Percentiles rank a stretch among this genome's conserved stretches.
Evolutionary conservation across 2,888 invertebrate genomes (phyloP).

Genomic region (Pachliopta kotzebuea): DNA sequence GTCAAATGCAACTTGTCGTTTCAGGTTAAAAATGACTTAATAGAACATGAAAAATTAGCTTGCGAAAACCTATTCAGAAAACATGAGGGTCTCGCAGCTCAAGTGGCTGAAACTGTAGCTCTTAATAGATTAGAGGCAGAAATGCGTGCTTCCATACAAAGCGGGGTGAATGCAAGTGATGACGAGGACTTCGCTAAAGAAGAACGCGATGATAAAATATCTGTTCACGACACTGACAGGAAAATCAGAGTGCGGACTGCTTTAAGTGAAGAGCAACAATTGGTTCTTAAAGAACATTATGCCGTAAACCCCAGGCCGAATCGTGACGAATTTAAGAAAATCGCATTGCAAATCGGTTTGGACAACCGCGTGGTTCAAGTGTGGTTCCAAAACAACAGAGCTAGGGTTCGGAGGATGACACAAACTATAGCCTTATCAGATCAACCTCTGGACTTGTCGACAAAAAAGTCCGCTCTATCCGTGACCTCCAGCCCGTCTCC

Average conservation of each 20-base stretch:
- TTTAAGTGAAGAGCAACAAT: conserved; percentile 96
- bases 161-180: conserved; percentile 80
- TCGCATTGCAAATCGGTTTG: conserved; percentile 89
- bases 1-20: conserved; percentile 81
- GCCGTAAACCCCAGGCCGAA: conserved; percentile 95
- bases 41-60: conserved; percentile 86
- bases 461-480: conserved; percentile 84
- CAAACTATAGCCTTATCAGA: conserved; percentile 74
- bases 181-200: conserved; percentile 81
- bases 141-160: conserved; percentile 73
- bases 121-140: conserved; percentile 76
- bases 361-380: conserved; percentile 93
- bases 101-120: conserved; percentile 85
- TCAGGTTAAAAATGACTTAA: conserved; percentile 79
- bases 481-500: conserved; percentile 81
- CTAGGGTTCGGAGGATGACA: conserved; percentile 88
- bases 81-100: conserved; percentile 89
- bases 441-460: conserved; percentile 94
- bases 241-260: conserved; percentile 96
- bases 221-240: conserved; percentile 83
- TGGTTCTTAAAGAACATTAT: conserved; percentile 93
- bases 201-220: conserved; percentile 76
- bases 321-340: conserved; percentile 94
- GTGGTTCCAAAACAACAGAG: conserved; percentile 98
- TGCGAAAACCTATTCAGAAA: conserved; percentile 80